Evolutionary conservation across 1,140 invertebrate genomes (phyloP).

Genomic region (Penaeus japonicus): DNA sequence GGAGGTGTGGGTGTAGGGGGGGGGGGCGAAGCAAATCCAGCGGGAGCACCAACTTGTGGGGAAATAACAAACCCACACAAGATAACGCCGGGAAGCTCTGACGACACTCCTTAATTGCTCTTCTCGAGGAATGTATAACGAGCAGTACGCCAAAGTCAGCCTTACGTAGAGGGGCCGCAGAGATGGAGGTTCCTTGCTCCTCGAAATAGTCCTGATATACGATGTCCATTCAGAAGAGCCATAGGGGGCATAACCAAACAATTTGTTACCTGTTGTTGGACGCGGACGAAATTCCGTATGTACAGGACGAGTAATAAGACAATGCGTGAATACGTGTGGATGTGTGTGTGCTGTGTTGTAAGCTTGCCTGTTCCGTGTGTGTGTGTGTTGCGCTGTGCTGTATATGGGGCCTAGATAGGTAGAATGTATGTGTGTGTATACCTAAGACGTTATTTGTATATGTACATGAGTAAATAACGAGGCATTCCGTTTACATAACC

Average conservation of each 20-base stretch:
- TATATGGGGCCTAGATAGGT: too few relatives aligned
- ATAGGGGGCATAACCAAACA: constrained; percentile 25
- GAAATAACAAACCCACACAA: constrained; percentile 11
- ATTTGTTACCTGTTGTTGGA: neutral
- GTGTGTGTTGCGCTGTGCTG: too few relatives aligned
- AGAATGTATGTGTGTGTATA: too few relatives aligned
- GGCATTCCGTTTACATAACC: too few relatives aligned
- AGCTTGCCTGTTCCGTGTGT: too few relatives aligned
- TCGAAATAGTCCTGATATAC: neutral
- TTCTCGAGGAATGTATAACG: neutral
- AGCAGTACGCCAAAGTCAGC: neutral
- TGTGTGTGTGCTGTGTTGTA: too few relatives aligned
- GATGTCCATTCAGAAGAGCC: constrained; percentile 16
- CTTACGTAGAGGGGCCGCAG: neutral
- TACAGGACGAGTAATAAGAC: too few relatives aligned
- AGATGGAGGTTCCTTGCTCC: neutral
- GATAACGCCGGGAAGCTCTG: neutral
- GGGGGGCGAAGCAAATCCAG: neutral
- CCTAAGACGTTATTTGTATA: too few relatives aligned
- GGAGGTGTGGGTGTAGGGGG: neutral
- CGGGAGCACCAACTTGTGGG: neutral
- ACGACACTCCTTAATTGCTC: constrained; percentile 20
- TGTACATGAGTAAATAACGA: too few relatives aligned
- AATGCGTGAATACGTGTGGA: too few relatives aligned
- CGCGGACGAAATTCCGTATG: too few relatives aligned